Conservation (phyloP, 2,888 invertebrate genomes). For the Stomorhina lunata region DNA sequence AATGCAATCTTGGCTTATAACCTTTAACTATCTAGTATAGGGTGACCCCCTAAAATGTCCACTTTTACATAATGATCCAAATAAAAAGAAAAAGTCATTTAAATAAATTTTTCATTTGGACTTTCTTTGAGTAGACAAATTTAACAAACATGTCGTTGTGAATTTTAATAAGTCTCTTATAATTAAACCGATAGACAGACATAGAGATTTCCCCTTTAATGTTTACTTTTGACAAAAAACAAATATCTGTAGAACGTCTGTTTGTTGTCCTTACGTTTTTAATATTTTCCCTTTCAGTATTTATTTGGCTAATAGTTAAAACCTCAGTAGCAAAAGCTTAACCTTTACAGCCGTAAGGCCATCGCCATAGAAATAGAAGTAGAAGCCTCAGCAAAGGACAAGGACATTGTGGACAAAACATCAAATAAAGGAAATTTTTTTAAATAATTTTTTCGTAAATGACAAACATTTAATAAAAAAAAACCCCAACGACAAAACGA, state of each 20-base stretch:
- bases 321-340: conserved; percentile 2
- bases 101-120: conserved; percentile 13
- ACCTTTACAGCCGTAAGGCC: conserved; percentile 8
- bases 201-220: background rate
- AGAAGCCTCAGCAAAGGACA: background rate
- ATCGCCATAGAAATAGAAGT: background rate
- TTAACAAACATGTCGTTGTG: conserved; percentile 21
- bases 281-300: conserved; percentile 15
- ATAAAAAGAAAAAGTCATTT: background rate
- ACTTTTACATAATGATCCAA: background rate
- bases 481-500: background rate
- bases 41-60: background rate
- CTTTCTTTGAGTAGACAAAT: background rate
- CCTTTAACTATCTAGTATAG: background rate
- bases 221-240: background rate
- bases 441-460: conserved; percentile 1
- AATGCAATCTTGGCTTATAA: too few relatives aligned
- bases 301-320: conserved; percentile 29
- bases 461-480: conserved; percentile 27
- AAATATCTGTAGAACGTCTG: background rate
- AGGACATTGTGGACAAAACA: conserved; percentile 4
- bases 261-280: background rate
- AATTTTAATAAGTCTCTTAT: conserved; percentile 15
- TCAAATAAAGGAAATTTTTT: background rate
- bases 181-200: background rate